phyloP scores from a whole-genome alignment of 2,113 vertebrate species.

The Gasterosteus aculeatus region DNA sequence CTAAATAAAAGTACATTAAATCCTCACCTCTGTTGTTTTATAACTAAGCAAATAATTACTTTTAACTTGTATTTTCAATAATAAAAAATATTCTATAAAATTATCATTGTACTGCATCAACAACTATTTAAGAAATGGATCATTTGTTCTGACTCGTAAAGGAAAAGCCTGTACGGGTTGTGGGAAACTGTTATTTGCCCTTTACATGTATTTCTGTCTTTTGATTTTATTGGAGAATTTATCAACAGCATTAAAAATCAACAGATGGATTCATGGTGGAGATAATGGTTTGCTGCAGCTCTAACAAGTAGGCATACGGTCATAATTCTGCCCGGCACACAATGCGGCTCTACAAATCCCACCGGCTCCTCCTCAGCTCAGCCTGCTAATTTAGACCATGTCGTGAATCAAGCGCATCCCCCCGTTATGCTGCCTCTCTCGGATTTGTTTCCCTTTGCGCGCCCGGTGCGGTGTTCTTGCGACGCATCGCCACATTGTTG shows the following conservation, averaged over 20 bases:
- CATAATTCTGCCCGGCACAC: conserved; percentile 11
- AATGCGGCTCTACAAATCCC: conserved; percentile 15
- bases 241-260: too few species aligned
- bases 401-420: background rate
- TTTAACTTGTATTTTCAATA: background rate
- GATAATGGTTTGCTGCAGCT: background rate
- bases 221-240: background rate
- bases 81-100: background rate
- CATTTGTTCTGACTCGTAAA: background rate
- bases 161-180: background rate
- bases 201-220: background rate
- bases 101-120: background rate
- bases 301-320: background rate
- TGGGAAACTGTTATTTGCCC: background rate
- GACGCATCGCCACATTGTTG: conserved; percentile 27
- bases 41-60: background rate
- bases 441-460: conserved; percentile 6
- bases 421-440: conserved; percentile 13
- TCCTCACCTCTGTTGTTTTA: background rate
- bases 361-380: background rate
- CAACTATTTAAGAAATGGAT: background rate
- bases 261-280: background rate
- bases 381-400: conserved; percentile 6
- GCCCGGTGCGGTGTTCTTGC: conserved; percentile 16
- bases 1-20: background rate